phyloP scores from a whole-genome alignment of 1,140 invertebrate genomes.

The Conus ventricosus region DNA sequence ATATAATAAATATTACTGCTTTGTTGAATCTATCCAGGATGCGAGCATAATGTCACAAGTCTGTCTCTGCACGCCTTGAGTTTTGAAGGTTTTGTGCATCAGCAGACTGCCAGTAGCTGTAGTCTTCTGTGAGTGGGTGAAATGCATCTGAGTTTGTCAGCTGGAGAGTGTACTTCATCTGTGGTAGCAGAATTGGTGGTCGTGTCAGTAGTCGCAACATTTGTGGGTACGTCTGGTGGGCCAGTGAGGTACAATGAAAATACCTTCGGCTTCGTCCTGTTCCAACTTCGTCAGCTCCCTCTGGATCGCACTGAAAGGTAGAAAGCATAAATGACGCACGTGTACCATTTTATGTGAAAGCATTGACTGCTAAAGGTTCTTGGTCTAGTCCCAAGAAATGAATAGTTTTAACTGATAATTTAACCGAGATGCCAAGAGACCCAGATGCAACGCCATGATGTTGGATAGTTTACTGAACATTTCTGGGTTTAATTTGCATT shows the following conservation, averaged over 20 bases:
- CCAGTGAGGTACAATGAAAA: neutral
- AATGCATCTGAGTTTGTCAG: neutral
- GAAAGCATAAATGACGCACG: too few relatives aligned
- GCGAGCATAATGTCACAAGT: slow-evolving; percentile 38
- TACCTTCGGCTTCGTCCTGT: neutral
- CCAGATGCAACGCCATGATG: neutral
- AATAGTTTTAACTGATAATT: too few relatives aligned
- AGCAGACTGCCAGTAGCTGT: slow-evolving; percentile 3
- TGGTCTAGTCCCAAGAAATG: too few relatives aligned
- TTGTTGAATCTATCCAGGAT: too few relatives aligned
- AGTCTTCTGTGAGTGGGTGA: neutral
- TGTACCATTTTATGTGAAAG: too few relatives aligned
- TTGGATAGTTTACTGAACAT: neutral
- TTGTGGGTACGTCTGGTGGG: neutral
- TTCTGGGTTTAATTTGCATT: slow-evolving; percentile 8
- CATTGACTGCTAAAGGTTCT: too few relatives aligned
- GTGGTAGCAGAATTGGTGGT: neutral
- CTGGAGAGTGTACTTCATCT: neutral
- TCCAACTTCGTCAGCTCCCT: neutral
- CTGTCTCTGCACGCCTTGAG: slow-evolving; percentile 30
- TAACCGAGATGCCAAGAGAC: neutral
- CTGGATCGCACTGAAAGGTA: neutral
- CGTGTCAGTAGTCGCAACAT: neutral
- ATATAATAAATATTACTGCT: neutral
- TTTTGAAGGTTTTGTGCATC: neutral